These are phyloP conservation scores for Rhagonycha lutea DNA, from an alignment of 2,888 invertebrate species.

Conservation along the genomic window DNA sequence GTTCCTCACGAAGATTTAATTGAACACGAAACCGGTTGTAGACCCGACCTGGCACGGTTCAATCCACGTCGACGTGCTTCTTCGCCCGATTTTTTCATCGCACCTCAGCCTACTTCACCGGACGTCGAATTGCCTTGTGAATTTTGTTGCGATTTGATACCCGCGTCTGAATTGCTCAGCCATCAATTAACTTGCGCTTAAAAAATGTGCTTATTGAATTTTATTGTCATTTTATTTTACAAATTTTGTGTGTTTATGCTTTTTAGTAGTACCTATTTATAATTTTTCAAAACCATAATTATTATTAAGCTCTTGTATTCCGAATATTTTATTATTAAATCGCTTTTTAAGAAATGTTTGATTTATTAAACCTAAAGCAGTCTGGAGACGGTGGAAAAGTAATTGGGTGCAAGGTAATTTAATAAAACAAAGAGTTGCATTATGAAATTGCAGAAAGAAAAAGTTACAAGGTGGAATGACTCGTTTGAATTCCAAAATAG, in stretches of 20 bases:
- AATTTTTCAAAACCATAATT: background rate
- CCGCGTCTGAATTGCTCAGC: slow-evolving; percentile 58
- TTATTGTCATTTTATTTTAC: background rate
- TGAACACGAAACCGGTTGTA: slow-evolving; percentile 58
- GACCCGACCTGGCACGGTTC: slow-evolving; percentile 52
- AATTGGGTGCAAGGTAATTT: no score
- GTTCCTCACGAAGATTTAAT: slow-evolving; percentile 59
- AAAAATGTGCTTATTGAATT: slow-evolving; percentile 20
- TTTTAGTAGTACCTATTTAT: background rate
- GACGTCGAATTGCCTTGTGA: slow-evolving; percentile 63
- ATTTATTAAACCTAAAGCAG: no score
- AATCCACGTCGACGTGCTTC: slow-evolving; percentile 42
- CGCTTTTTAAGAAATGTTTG: background rate
- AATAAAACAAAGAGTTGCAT: no score
- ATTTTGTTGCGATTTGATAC: slow-evolving; percentile 61
- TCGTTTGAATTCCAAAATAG: no score
- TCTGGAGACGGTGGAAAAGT: no score
- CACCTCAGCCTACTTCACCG: slow-evolving; percentile 40
- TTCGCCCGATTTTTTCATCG: slow-evolving; percentile 40
- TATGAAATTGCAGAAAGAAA: no score
- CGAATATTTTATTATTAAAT: background rate
- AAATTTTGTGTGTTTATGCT: background rate
- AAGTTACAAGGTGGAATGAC: no score
- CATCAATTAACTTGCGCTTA: slow-evolving; percentile 59
- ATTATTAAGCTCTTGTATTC: background rate